Evolutionary conservation across 2,113 vertebrate species (phyloP), one percentile per base, ranked within the genome.

Genomic region (Ivindomyrus marchei): DNA sequence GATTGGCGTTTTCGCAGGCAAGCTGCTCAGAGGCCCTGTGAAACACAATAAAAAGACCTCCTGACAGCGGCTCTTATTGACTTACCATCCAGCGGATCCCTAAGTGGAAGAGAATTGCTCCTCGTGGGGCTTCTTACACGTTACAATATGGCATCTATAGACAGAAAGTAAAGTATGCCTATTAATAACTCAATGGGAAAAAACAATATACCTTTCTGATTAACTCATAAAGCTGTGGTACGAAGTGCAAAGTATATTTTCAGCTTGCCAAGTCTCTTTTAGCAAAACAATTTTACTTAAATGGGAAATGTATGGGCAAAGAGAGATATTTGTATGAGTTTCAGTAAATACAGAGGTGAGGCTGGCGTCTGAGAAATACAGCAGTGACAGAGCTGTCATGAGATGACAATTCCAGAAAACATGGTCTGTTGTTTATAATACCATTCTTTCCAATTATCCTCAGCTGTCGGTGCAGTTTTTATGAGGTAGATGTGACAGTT

Each of bases 231-330:
- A 52, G 89, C 88, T 92, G 93, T 92, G 90, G 90, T 91, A 91
- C 91, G 89, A 91, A 58, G 90, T 91, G 53, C 70, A 92, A 94
- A 93, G 89, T 91, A 93, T 70, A 53, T 91, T 83, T 39, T 86
- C 91, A 47, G 91, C 90, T 93, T 92, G 92, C 93, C 94, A 90
- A 88, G 91, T 93, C 90, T 91, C 92, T 92, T 94, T 92, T 90
- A 89, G 92, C 85, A 93, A 94, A 95, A 92, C 91, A 24, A 89
- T 19, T 89, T 93, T 92, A 94, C 92, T 89, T 92, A 93, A 90
- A 92, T 56, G 53, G 85, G 88, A 84, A 90, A 88, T 56, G 8
- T 88, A 85, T n/a, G 58, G 66, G 90, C 47, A 86, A 62, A 39
- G 21, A 90, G 50, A 31, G 46, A 92, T 89, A 90, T 83, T 56